phyloP scores from a whole-genome alignment of 2,888 invertebrate genomes.

The Pilophorus perplexus region DNA sequence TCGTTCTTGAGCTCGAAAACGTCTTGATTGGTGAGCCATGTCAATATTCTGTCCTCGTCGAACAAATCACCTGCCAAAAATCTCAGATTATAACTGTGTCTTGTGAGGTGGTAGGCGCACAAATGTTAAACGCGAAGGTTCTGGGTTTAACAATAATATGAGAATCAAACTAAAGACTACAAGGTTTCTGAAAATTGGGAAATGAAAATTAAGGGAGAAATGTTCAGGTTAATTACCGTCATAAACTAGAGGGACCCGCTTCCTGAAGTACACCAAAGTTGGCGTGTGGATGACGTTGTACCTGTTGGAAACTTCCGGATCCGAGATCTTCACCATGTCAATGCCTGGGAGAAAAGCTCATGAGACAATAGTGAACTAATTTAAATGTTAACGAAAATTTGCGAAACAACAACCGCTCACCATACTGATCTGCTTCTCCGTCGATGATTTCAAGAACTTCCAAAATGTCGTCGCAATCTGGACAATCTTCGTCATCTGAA shows the following conservation, averaged over 20 bases:
- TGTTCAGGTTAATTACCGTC: too few relatives aligned
- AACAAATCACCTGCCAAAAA: constrained; percentile 70
- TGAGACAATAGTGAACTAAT: too few relatives aligned
- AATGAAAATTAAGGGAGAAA: too few relatives aligned
- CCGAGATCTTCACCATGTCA: constrained; percentile 89
- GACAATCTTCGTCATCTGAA: constrained; percentile 83
- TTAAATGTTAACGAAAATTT: too few relatives aligned
- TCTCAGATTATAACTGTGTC: neutral
- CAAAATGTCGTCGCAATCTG: constrained; percentile 86
- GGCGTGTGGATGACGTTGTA: constrained; percentile 82
- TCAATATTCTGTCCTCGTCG: constrained; percentile 79
- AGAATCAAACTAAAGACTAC: too few relatives aligned
- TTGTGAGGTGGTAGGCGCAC: too few relatives aligned
- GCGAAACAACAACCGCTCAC: too few relatives aligned
- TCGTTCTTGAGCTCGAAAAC: constrained; percentile 94
- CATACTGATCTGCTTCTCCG: constrained; percentile 87
- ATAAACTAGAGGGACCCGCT: constrained; percentile 77
- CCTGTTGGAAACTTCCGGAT: constrained; percentile 74
- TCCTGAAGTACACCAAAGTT: constrained; percentile 82
- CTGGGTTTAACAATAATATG: neutral
- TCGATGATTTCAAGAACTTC: constrained; percentile 91
- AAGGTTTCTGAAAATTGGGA: too few relatives aligned
- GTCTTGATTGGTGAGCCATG: constrained; percentile 90
- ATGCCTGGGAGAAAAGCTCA: constrained; percentile 56
- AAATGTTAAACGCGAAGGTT: neutral